These are phyloP conservation scores for Leiothrix lutea DNA, from an alignment of 2,113 vertebrate species.

Conservation along the genomic window DNA sequence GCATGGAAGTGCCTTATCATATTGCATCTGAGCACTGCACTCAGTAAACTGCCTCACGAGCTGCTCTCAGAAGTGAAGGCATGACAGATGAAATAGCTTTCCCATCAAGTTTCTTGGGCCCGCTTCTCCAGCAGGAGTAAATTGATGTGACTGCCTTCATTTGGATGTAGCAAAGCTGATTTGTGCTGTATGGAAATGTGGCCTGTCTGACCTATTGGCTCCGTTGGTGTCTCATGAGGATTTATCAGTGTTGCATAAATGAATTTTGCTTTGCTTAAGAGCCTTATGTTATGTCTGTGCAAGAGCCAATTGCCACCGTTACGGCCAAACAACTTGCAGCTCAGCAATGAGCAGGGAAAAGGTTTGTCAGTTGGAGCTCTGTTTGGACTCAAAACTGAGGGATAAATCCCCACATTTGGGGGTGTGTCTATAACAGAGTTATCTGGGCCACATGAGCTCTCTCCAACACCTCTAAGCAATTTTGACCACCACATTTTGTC, in stretches of 20 bases:
- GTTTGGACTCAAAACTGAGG: neutral
- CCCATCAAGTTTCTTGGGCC: neutral
- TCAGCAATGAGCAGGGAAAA: neutral
- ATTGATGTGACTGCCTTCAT: neutral
- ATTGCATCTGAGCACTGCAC: neutral
- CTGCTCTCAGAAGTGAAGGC: neutral
- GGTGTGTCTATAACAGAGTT: accelerated
- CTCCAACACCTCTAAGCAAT: neutral
- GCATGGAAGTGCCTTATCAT: neutral
- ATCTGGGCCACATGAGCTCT: neutral
- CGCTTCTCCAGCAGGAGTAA: neutral
- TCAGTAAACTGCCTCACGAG: neutral
- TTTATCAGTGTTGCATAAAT: neutral
- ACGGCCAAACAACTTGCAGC: neutral
- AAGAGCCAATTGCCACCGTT: neutral
- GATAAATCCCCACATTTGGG: neutral
- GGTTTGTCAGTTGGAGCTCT: neutral
- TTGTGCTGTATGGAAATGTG: neutral
- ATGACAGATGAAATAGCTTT: neutral
- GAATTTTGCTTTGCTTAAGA: neutral
- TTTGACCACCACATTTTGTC: neutral
- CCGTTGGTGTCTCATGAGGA: accelerated
- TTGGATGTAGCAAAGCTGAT: neutral
- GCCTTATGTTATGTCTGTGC: neutral
- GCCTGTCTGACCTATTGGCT: neutral